phyloP scores from a whole-genome alignment of 1,140 invertebrate species.

The Luehdorfia chinensis region DNA sequence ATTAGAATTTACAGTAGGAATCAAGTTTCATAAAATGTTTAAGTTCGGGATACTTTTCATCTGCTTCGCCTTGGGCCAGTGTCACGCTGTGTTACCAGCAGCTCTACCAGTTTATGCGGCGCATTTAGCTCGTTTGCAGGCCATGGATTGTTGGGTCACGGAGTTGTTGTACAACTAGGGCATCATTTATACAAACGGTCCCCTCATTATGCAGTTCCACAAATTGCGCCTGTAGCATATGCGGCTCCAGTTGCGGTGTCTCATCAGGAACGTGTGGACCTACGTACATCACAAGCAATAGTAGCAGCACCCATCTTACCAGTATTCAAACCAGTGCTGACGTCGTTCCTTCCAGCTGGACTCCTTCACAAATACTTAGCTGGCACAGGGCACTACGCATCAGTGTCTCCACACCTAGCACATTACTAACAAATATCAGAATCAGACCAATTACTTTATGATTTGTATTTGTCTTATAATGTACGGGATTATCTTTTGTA shows the following conservation, averaged over 20 bases:
- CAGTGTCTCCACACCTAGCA: not conserved
- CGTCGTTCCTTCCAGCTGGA: constrained; percentile 37
- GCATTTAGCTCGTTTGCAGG: constrained; percentile 24
- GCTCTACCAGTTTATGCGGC: constrained; percentile 29
- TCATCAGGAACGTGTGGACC: constrained; percentile 59
- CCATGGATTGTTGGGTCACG: constrained; percentile 25
- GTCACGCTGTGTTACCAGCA: constrained; percentile 42
- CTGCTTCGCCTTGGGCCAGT: constrained; percentile 37
- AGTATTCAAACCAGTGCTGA: constrained; percentile 35
- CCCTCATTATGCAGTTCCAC: constrained; percentile 36
- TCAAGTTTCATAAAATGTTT: constrained; percentile 56
- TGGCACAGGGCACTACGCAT: constrained; percentile 23
- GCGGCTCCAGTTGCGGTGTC: constrained; percentile 49
- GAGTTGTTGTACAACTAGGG: constrained; percentile 21
- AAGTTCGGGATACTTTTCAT: constrained; percentile 32
- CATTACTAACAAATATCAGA: no score
- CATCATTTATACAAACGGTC: constrained; percentile 56
- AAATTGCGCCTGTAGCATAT: constrained; percentile 37
- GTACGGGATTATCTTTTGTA: no score
- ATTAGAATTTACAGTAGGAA: constrained; percentile 13
- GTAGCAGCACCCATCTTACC: constrained; percentile 34
- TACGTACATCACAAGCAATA: constrained; percentile 43
- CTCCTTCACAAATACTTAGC: constrained; percentile 17
- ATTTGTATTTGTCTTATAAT: no score
- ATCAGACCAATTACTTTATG: no score